Evolutionary conservation across 2,113 vertebrate species (phyloP).

Genomic region (Balaeniceps rex): DNA sequence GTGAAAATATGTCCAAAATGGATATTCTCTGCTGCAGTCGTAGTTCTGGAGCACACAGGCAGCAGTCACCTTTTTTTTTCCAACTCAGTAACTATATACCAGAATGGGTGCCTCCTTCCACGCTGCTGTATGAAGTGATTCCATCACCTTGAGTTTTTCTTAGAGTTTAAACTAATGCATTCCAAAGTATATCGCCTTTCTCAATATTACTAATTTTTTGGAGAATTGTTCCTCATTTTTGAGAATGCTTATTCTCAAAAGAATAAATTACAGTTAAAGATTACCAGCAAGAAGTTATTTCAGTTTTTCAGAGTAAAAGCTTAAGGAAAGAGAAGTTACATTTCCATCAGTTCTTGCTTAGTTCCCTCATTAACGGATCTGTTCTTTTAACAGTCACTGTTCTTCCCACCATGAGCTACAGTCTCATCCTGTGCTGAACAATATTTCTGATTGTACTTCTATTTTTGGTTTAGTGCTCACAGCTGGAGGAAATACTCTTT

Average conservation of each 20-base stretch:
- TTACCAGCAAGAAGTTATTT: neutral
- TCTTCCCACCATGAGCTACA: neutral
- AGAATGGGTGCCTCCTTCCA: neutral
- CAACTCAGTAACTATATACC: neutral
- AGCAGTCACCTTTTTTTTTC: neutral
- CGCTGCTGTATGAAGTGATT: neutral
- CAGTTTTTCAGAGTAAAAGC: neutral
- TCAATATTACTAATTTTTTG: neutral
- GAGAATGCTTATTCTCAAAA: neutral
- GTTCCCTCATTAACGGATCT: neutral
- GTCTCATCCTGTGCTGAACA: neutral
- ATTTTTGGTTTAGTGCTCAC: neutral
- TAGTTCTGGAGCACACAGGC: neutral
- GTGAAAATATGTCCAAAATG: neutral
- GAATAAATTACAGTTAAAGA: neutral
- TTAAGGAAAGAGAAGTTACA: neutral
- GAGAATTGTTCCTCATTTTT: neutral
- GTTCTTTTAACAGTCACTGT: neutral
- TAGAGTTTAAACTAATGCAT: neutral
- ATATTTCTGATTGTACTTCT: neutral
- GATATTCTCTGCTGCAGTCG: neutral
- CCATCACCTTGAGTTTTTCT: neutral
- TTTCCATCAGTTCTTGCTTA: constrained; percentile 37
- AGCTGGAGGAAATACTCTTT: constrained; percentile 2
- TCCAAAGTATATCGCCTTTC: neutral